phyloP scores from a whole-genome alignment of 53 echinoderm and acorn worm genomes.

The Crossaster papposus region DNA sequence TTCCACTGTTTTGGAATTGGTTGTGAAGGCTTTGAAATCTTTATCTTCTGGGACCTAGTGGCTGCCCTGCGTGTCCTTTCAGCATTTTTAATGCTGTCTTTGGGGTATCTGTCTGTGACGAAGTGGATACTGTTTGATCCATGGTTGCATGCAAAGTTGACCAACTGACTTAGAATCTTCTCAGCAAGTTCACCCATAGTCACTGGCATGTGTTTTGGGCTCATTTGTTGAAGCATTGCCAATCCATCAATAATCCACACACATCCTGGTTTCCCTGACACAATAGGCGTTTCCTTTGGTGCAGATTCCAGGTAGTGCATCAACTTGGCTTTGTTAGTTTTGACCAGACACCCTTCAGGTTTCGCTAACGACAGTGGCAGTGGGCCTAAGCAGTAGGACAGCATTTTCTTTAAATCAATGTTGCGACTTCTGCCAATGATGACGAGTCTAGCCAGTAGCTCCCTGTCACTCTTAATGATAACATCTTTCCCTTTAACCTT shows the following conservation, averaged over 20 bases:
- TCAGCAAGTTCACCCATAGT: conserved; percentile 52
- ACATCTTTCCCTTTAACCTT: conserved; percentile 61
- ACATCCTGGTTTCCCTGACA: neutral
- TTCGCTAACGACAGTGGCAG: conserved; percentile 57
- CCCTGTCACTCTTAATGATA: conserved; percentile 36
- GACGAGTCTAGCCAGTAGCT: conserved; percentile 61
- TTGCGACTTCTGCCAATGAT: conserved; percentile 64
- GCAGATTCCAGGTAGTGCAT: conserved; percentile 38
- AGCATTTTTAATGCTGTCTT: conserved; percentile 65
- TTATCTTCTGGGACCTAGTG: conserved; percentile 49
- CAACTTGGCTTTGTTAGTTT: conserved; percentile 72
- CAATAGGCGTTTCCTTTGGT: neutral
- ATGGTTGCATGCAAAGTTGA: conserved; percentile 1
- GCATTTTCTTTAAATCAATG: conserved; percentile 54
- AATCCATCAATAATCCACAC: conserved; percentile 66
- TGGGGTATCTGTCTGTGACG: conserved; percentile 70
- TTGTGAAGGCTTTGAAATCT: conserved; percentile 26
- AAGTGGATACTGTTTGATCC: conserved; percentile 60
- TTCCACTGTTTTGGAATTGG: conserved; percentile 9
- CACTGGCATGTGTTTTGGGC: conserved; percentile 48
- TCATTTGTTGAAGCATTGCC: conserved; percentile 55
- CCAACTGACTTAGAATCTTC: conserved; percentile 42
- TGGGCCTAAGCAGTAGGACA: conserved; percentile 49
- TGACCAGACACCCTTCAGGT: conserved; percentile 56
- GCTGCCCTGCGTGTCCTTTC: conserved; percentile 67